A percentile compares a stretch with the other conserved stretches of the same genome.
Evolutionary conservation across 2,113 vertebrate genomes (phyloP).

Genomic region (Hyaena hyaena): DNA sequence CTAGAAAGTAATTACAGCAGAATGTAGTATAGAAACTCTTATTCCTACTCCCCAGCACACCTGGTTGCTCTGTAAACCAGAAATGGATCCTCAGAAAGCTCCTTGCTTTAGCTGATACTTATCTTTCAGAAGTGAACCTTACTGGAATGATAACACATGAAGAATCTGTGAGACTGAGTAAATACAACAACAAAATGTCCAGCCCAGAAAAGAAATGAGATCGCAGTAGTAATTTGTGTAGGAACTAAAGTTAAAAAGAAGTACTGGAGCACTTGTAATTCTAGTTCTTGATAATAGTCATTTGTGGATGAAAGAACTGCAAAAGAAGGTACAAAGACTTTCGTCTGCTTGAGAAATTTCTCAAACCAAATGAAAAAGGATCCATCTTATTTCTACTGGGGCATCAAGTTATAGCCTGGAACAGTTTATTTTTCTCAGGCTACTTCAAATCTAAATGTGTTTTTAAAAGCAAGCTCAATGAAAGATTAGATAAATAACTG

Average conservation of each 20-base stretch:
- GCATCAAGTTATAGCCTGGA: conserved; percentile 52
- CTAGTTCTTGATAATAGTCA: conserved; percentile 41
- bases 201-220: conserved; percentile 5
- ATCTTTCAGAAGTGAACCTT: conserved; percentile 15
- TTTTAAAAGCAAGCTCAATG: conserved; percentile 65
- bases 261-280: not conserved
- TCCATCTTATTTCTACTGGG: conserved; percentile 54
- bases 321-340: conserved; percentile 47
- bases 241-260: conserved; percentile 29
- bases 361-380: conserved; percentile 38
- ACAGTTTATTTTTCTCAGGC: conserved; percentile 70
- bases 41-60: not conserved
- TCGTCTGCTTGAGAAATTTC: conserved; percentile 61
- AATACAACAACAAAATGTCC: not conserved
- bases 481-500: conserved; percentile 75
- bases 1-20: not conserved
- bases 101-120: not conserved
- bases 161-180: not conserved
- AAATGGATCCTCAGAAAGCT: not conserved
- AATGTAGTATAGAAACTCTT: not conserved
- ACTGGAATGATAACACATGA: not conserved
- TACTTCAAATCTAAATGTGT: conserved; percentile 67
- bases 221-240: not conserved
- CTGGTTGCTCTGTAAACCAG: not conserved
- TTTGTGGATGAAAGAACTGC: conserved; percentile 31